Evolutionary conservation across 2,888 invertebrate genomes (phyloP).

Genomic region (Aphodius sticticus): DNA sequence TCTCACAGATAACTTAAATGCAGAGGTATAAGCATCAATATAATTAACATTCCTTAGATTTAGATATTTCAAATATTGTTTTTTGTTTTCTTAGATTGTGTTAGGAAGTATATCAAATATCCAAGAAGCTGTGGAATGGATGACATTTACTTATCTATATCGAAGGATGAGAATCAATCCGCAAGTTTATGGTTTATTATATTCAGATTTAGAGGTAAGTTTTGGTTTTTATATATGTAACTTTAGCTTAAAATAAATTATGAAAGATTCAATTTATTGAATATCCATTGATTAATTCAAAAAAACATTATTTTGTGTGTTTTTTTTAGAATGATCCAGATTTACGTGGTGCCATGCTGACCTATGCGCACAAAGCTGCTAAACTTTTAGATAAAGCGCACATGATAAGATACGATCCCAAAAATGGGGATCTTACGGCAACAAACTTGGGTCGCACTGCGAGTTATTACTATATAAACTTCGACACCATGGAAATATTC

Average conservation of each 20-base stretch:
- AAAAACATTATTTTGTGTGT: constrained; percentile 7
- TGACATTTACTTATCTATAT: constrained; percentile 96
- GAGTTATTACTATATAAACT: constrained; percentile 97
- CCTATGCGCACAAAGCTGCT: constrained; percentile 82
- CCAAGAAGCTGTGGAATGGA: constrained; percentile 96
- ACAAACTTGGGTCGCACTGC: constrained; percentile 95
- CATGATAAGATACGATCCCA: constrained; percentile 92
- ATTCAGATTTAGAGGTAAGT: constrained; percentile 67
- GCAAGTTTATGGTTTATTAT: constrained; percentile 74
- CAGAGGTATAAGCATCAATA: constrained; percentile 73
- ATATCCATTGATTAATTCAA: neutral
- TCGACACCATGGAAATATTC: constrained; percentile 92
- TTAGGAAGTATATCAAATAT: constrained; percentile 96
- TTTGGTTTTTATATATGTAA: neutral
- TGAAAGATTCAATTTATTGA: neutral
- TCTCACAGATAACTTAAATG: constrained; percentile 96
- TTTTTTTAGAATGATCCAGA: constrained; percentile 73
- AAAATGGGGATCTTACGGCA: constrained; percentile 80
- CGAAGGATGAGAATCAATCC: constrained; percentile 95
- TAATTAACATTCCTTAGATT: constrained; percentile 16
- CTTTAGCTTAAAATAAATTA: neutral
- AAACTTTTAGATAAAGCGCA: constrained; percentile 87
- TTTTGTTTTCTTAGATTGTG: constrained; percentile 70
- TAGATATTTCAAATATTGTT: constrained; percentile 27
- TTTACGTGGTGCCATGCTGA: constrained; percentile 78